These are phyloP conservation scores for Episyrphus balteatus DNA, from an alignment of 1,140 invertebrate species.

Conservation along the genomic window DNA sequence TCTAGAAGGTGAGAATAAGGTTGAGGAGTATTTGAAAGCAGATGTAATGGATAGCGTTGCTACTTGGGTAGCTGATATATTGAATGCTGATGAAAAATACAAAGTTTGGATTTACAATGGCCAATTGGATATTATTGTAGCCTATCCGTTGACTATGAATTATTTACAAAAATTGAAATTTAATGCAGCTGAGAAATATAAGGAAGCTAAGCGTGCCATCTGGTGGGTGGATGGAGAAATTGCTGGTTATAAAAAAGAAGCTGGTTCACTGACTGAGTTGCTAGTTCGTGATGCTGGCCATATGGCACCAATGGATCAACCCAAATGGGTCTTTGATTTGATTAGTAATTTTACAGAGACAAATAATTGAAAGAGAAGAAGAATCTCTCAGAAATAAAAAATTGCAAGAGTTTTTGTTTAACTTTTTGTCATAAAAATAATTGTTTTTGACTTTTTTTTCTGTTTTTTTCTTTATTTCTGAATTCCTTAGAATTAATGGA, in stretches of 20 bases:
- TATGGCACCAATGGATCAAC: slow-evolving; percentile 73
- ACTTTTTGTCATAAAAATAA: too few species aligned
- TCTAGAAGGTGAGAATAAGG: slow-evolving; percentile 39
- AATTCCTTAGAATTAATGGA: too few species aligned
- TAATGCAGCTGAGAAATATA: slow-evolving; percentile 51
- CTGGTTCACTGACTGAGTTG: slow-evolving; percentile 65
- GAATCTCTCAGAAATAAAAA: not conserved
- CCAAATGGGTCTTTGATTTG: slow-evolving; percentile 62
- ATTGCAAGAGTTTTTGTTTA: too few species aligned
- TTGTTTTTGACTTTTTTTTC: too few species aligned
- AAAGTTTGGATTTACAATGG: slow-evolving; percentile 68
- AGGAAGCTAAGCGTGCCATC: slow-evolving; percentile 47
- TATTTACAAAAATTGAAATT: slow-evolving; percentile 61
- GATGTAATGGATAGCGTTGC: slow-evolving; percentile 79
- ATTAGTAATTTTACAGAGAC: slow-evolving; percentile 57
- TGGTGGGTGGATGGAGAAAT: slow-evolving; percentile 60
- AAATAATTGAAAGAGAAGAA: not conserved
- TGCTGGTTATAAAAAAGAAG: slow-evolving; percentile 66
- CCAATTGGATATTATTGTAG: slow-evolving; percentile 74
- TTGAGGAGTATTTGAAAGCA: slow-evolving; percentile 54
- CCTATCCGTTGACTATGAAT: slow-evolving; percentile 64
- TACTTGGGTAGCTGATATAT: slow-evolving; percentile 59
- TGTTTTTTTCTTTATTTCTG: too few species aligned
- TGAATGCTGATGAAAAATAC: slow-evolving; percentile 47
- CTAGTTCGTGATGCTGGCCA: slow-evolving; percentile 72